Percentiles rank a stretch among this genome's conserved stretches.
These are phyloP conservation scores for Corythucha ciliata DNA, from an alignment of 2,888 invertebrate genomes.

Conservation along the genomic window DNA sequence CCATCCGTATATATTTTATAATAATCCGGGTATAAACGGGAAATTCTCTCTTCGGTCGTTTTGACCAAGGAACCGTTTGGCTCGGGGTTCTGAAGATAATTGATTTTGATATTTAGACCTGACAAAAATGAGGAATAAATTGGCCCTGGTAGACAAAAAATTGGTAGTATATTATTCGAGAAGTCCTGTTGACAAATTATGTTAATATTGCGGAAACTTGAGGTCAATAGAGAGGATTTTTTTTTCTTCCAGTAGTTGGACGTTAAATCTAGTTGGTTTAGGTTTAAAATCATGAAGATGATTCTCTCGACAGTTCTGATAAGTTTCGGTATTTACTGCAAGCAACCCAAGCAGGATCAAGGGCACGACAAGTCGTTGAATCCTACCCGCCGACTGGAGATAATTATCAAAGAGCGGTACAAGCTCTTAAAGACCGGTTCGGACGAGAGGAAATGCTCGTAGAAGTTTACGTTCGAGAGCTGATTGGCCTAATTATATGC, in stretches of 20 bases:
- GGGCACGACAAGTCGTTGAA: slow-evolving; percentile 33
- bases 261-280: slow-evolving; percentile 2
- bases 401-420: slow-evolving; percentile 35
- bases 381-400: slow-evolving; percentile 33
- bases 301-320: background rate
- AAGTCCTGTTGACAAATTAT: too few species aligned
- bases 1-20: too few species aligned
- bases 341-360: background rate
- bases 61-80: too few species aligned
- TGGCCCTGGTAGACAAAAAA: too few species aligned
- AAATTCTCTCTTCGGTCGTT: too few species aligned
- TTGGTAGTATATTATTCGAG: too few species aligned
- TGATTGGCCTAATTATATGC: slow-evolving; percentile 31
- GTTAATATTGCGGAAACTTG: too few species aligned
- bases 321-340: slow-evolving; percentile 9
- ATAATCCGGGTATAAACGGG: too few species aligned
- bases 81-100: too few species aligned
- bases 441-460: slow-evolving; percentile 34
- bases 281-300: background rate
- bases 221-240: slow-evolving; percentile 4
- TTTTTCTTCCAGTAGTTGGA: background rate
- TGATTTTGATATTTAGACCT: too few species aligned
- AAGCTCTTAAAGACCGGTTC: slow-evolving; percentile 29
- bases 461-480: slow-evolving; percentile 36
- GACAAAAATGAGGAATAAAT: too few species aligned